Evolutionary conservation across 2,113 vertebrate species (phyloP).

Genomic region (Paradoxurus hermaphroditus): DNA sequence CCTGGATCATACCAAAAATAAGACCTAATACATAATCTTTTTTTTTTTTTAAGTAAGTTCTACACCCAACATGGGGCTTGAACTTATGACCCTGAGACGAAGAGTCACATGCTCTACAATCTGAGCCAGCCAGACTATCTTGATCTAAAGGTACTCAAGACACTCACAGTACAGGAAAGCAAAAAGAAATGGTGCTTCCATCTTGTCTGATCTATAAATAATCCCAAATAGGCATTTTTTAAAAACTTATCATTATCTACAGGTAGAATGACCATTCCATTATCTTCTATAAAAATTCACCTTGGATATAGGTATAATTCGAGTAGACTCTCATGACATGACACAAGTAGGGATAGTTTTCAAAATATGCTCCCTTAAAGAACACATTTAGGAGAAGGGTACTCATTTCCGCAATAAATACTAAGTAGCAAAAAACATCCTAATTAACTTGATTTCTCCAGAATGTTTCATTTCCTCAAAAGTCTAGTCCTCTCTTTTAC

Average conservation of each 20-base stretch:
- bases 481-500: background rate
- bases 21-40: background rate
- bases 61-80: background rate
- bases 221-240: background rate
- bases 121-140: background rate
- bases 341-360: background rate
- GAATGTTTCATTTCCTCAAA: conserved; percentile 8
- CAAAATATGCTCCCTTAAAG: background rate
- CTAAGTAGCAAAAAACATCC: background rate
- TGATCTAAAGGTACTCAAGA: background rate
- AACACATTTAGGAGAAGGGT: background rate
- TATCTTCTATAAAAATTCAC: background rate
- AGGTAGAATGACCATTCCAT: background rate
- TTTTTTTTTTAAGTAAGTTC: background rate
- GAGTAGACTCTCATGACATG: background rate
- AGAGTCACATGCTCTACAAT: background rate
- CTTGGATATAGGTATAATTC: background rate
- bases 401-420: background rate
- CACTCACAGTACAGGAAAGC: background rate
- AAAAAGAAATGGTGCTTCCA: background rate
- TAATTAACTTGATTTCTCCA: conserved; percentile 13
- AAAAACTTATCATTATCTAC: background rate
- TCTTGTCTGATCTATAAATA: background rate
- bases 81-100: background rate
- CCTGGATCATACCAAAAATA: background rate